phyloP scores from a whole-genome alignment of 2,888 invertebrate species.

The Dendrolimus houi region DNA sequence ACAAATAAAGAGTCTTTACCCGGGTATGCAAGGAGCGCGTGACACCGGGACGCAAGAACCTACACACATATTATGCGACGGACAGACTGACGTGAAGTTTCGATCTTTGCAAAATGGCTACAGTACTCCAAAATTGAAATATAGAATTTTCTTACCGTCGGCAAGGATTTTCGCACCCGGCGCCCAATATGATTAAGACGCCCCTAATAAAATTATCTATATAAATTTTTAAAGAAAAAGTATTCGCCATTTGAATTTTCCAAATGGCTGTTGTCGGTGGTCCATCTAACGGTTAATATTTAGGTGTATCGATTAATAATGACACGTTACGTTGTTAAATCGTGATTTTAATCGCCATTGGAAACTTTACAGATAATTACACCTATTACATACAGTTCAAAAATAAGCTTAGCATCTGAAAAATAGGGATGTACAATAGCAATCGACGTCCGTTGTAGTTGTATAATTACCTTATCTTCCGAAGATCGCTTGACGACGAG shows the following conservation, averaged over 20 bases:
- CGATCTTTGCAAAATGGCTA: too few relatives aligned
- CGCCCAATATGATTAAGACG: too few relatives aligned
- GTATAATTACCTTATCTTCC: conserved; percentile 69
- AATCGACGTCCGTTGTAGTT: conserved; percentile 42
- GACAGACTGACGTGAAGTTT: too few relatives aligned
- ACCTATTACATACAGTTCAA: conserved; percentile 22
- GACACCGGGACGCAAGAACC: too few relatives aligned
- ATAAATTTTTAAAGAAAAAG: neutral
- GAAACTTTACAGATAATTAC: conserved; percentile 27
- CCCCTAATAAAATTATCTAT: too few relatives aligned
- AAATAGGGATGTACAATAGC: conserved; percentile 51
- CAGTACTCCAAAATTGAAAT: too few relatives aligned
- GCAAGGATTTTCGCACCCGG: too few relatives aligned
- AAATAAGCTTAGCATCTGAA: conserved; percentile 52
- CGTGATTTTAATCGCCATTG: conserved; percentile 44
- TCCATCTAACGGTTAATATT: conserved; percentile 38
- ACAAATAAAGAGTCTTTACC: too few relatives aligned
- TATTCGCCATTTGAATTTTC: conserved; percentile 36
- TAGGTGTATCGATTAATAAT: conserved; percentile 39
- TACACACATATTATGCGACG: too few relatives aligned
- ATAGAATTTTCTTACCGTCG: too few relatives aligned
- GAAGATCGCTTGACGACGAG: conserved; percentile 49
- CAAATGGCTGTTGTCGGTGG: conserved; percentile 45
- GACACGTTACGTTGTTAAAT: conserved; percentile 41
- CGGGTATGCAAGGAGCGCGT: too few relatives aligned